Evolutionary conservation across 2,113 vertebrate genomes (phyloP).

Genomic region (Notiomystis cincta): DNA sequence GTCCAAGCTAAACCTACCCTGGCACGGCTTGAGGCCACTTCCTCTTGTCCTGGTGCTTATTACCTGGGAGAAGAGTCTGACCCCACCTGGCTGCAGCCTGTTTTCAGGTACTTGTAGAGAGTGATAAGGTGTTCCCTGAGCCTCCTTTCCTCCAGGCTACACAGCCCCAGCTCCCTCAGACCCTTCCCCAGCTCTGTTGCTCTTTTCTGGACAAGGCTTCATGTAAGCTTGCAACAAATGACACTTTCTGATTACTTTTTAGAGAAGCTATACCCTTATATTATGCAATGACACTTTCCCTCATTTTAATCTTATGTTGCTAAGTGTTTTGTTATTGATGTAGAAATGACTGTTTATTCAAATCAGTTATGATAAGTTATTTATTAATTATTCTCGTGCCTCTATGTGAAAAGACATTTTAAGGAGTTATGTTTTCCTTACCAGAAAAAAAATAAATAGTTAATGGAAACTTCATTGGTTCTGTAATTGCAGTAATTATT

Average conservation of each 20-base stretch:
- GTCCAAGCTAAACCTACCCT: not conserved
- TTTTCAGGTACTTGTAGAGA: not conserved
- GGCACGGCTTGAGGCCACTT: not conserved
- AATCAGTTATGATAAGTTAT: not conserved
- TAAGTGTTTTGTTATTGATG: not conserved
- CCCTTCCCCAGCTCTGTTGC: not conserved
- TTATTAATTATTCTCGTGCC: not conserved
- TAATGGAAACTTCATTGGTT: not conserved
- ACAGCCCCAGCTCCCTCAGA: not conserved
- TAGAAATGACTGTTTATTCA: not conserved
- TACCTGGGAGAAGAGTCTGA: fast-evolving
- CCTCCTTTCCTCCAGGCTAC: not conserved
- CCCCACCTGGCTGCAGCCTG: not conserved
- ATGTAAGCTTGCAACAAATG: not conserved
- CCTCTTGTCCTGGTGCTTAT: not conserved
- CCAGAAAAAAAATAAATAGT: not conserved
- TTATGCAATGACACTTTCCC: not conserved
- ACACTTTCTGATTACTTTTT: not conserved
- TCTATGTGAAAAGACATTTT: not conserved
- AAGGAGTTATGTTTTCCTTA: not conserved
- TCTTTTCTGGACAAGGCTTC: not conserved
- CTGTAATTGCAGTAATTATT: not conserved
- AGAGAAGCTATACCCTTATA: not conserved
- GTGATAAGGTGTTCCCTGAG: not conserved
- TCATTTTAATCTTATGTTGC: not conserved